Conservation (phyloP, 2,888 invertebrate genomes). For the Acanthacorydalis orientalis region DNA sequence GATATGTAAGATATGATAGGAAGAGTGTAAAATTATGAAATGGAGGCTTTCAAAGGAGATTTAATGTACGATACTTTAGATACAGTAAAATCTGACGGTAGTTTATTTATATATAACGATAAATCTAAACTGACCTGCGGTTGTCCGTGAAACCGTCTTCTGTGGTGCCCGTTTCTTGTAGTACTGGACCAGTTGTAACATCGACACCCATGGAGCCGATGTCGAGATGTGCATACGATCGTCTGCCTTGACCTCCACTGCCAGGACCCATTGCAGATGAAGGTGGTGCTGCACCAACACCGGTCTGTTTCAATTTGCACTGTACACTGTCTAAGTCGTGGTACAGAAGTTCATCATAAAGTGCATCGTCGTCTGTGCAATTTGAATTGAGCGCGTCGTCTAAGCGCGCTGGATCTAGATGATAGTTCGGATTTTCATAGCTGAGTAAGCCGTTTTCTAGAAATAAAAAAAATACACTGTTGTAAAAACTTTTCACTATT, state of each 20-base stretch:
- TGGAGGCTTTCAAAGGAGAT: no score
- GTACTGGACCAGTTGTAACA: slow-evolving; percentile 37
- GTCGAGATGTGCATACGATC: slow-evolving; percentile 48
- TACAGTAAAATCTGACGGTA: no score
- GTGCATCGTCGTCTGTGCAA: slow-evolving; percentile 31
- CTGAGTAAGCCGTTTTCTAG: slow-evolving; percentile 80
- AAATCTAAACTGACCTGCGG: slow-evolving; percentile 29
- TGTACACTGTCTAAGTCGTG: slow-evolving; percentile 37
- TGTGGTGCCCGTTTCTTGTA: slow-evolving; percentile 25
- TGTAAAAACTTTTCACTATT: background rate
- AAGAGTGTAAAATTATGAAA: no score
- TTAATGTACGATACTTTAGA: no score
- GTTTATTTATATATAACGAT: background rate
- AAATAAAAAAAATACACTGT: slow-evolving; percentile 16
- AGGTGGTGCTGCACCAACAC: slow-evolving; percentile 23
- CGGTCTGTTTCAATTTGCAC: slow-evolving; percentile 33
- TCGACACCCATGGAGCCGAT: slow-evolving; percentile 56
- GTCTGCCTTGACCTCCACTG: slow-evolving; percentile 37
- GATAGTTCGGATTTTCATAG: slow-evolving; percentile 85
- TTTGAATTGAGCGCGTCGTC: slow-evolving; percentile 60
- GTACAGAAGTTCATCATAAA: slow-evolving; percentile 53
- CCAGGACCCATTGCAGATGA: slow-evolving; percentile 29
- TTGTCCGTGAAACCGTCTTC: slow-evolving; percentile 24
- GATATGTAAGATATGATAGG: no score
- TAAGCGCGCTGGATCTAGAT: slow-evolving; percentile 57